These are phyloP conservation scores for Poeciliopsis occidentalis DNA, from an alignment of 2,113 vertebrate genomes.

Conservation along the genomic window DNA sequence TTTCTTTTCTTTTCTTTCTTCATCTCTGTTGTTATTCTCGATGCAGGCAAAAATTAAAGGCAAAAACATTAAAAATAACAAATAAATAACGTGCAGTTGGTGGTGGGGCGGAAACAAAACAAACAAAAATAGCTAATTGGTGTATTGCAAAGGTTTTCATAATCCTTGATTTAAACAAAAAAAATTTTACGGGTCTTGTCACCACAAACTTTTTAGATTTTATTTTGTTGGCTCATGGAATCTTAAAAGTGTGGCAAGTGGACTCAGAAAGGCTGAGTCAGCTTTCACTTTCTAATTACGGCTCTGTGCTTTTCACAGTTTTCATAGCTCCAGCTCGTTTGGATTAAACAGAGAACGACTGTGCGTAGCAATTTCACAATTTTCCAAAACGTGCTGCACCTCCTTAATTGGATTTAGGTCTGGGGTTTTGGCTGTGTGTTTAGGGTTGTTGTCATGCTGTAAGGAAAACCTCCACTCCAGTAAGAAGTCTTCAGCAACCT, in stretches of 20 bases:
- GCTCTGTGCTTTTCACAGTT: background rate
- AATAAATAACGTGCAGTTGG: conserved; percentile 16
- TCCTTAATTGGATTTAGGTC: background rate
- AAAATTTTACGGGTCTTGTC: too few species aligned
- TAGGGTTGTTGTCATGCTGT: background rate
- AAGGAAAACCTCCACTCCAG: background rate
- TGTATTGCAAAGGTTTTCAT: background rate
- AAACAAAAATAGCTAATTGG: background rate
- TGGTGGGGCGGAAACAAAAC: conserved; percentile 2
- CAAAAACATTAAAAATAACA: conserved; percentile 32
- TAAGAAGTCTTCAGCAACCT: too few species aligned
- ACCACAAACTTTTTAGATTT: background rate
- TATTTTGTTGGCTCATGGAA: background rate
- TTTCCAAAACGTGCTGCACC: background rate
- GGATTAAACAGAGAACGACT: background rate
- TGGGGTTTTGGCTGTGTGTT: background rate
- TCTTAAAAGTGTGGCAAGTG: background rate
- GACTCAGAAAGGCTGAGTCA: background rate
- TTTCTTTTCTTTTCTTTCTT: background rate
- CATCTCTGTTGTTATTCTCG: conserved; percentile 3
- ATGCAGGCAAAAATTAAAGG: conserved; percentile 25
- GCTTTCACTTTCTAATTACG: too few species aligned
- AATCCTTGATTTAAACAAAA: background rate
- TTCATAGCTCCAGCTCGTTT: background rate
- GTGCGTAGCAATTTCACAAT: background rate